Evolutionary conservation across 2,888 invertebrate genomes (phyloP), one percentile per base, ranked within the genome.

Genomic region (Chloroclystis v-ata): DNA sequence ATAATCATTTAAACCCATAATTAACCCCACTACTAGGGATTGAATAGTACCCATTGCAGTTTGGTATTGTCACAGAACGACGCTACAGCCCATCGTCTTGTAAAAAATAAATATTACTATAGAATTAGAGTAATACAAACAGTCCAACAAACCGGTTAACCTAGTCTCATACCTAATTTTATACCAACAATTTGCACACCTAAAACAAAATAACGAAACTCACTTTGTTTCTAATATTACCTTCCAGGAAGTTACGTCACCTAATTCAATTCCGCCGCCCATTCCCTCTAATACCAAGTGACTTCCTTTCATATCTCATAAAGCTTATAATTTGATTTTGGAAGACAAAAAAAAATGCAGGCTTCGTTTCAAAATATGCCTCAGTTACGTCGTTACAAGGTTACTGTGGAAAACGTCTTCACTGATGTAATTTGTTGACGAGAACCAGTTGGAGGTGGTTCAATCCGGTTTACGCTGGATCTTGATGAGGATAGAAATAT

Each of bases 341-440:
- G 30, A 39, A 50, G 39, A 46, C 50, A 50, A 50, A 20, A 20
- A n/a, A 50, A 43, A 50, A 50, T 43, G 43, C 16, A 20, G 24
- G 46, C 28, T 50, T 43, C 39, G 30, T 46, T 46, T 38, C 45
- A 40, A 50, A 50, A 50, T 50, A 43, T 43, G 39, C 43, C 49
- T 37, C 41, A 29, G 49, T 57, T 42, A 47, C 40, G 28, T 48
- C 47, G 37, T 54, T 52, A 58, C 45, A 20, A 56, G 54, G 53
- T 56, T 58, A 54, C 52, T 38, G 50, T 42, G 42, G 37, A 48
- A 44, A 54, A 49, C 54, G 50, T 49, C 49, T 52, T 53, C 37
- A 30, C 49, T 56, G 56, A 52, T 48, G 57, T 54, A 56, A 57
- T 59, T 59, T 51, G 57, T 57, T 54, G 52, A 53, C 52, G 54